Base-by-base conservation (phyloP, 2,113 vertebrate genomes). In the Xenus cinereus region DNA sequence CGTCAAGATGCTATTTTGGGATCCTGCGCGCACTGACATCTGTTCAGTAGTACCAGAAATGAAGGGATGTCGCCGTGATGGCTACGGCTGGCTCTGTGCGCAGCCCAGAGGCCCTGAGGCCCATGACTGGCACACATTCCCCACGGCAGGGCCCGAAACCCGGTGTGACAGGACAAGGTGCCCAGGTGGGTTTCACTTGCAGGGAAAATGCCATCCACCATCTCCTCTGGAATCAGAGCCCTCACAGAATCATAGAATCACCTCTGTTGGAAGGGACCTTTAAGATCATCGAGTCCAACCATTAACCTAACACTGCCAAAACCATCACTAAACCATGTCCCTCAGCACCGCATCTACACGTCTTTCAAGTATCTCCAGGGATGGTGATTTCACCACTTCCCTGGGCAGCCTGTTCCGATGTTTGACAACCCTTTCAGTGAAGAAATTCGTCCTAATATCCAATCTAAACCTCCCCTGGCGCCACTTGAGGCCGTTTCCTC, bases 111-210 rank as follows among this genome's bases (percentile, higher is more conserved):
- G 39, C 51, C 17, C n/a, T 11, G 4, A 21, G 24, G 20, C 23
- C 23, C 2, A 8, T 12, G 50, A n/a, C 53, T 21, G 2, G 33
- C 45, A 35, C 48, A 37, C 12, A 22, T 3, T 26, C 3, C 5
- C 60, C 3, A 12, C 15, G 5, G 46, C 0, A 21, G 33, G 41
- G 30, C 48, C 14, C 1, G 4, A 13, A 27, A 24, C 0, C 7
- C 6, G 11, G 45, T 46, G 43, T 21, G 60, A 24, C 63, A 17
- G 27, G 33, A 10, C 1, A 4, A n/a, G 43, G 26, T 22, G 48
- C 51, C 28, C 39, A 39, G 71, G 43, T 32, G 63, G 9, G 3
- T 24, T 56, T 39, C 60, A 82, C 71, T 87, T 50, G 80, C 59
- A 27, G 6, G 59, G 41, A 57, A 72, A 57, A 41, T 32, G 2